phyloP scores from a whole-genome alignment of 1,140 invertebrate genomes.

The Idris sp. region DNA sequence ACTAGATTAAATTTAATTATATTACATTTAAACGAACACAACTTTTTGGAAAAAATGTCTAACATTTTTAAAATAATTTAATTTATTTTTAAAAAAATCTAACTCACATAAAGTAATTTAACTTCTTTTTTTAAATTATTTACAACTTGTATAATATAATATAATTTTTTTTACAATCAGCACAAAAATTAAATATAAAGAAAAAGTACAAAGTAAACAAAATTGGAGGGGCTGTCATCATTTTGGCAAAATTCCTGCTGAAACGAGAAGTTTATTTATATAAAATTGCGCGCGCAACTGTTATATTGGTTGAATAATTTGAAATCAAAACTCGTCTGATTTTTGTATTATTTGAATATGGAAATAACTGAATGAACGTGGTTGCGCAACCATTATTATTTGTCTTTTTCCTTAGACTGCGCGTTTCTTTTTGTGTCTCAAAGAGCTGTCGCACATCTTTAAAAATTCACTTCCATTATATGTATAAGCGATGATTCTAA shows the following conservation, averaged over 20 bases:
- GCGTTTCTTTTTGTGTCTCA: conserved; percentile 5
- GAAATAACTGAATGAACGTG: conserved; percentile 49
- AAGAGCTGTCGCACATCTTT: conserved; percentile 32
- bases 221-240: too few relatives aligned
- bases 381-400: conserved; percentile 39
- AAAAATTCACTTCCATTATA: conserved; percentile 36
- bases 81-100: too few relatives aligned
- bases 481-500: conserved; percentile 31
- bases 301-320: conserved; percentile 52
- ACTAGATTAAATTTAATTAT: too few relatives aligned
- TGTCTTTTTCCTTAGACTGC: conserved; percentile 42
- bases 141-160: too few relatives aligned
- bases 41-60: too few relatives aligned
- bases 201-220: too few relatives aligned
- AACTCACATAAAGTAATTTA: too few relatives aligned
- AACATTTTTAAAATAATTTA: too few relatives aligned
- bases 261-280: conserved; percentile 51
- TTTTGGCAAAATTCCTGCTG: conserved; percentile 42
- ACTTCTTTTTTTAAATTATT: too few relatives aligned
- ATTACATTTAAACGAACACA: too few relatives aligned
- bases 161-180: too few relatives aligned
- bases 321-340: conserved; percentile 50
- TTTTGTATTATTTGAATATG: conserved; percentile 52
- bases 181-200: too few relatives aligned
- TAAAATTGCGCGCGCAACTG: conserved; percentile 34